Percentiles rank a stretch among this genome's conserved stretches.
phyloP scores from a whole-genome alignment of 2,113 vertebrate genomes.

The Sporophila hypoxantha region DNA sequence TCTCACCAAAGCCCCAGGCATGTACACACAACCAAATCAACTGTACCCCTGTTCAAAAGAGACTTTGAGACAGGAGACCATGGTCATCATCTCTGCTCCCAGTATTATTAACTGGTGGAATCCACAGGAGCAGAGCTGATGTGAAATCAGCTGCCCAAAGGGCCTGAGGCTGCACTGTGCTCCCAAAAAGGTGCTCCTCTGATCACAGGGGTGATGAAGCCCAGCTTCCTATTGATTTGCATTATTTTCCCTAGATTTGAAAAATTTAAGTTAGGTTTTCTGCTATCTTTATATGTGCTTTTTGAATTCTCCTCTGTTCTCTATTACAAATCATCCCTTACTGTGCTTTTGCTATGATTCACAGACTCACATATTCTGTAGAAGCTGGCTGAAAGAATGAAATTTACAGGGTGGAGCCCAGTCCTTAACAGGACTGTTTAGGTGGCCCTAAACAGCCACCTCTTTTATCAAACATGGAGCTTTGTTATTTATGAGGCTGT shows the following conservation, averaged over 20 bases:
- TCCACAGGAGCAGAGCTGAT: background rate
- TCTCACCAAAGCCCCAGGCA: background rate
- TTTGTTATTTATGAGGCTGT: background rate
- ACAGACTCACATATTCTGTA: background rate
- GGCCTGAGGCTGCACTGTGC: background rate
- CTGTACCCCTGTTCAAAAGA: background rate
- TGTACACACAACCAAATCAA: background rate
- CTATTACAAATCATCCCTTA: background rate
- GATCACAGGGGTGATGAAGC: background rate
- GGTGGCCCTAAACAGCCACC: background rate
- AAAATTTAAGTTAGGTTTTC: background rate
- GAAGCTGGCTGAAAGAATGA: background rate
- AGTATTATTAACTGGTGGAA: background rate
- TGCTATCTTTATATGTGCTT: background rate
- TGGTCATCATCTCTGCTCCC: background rate
- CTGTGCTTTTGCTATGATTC: background rate
- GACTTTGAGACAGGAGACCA: rapidly evolving
- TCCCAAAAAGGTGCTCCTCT: background rate
- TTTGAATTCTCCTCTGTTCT: background rate
- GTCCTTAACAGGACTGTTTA: background rate
- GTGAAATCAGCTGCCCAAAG: background rate
- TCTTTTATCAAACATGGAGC: background rate
- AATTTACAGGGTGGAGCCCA: background rate
- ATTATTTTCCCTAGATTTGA: background rate
- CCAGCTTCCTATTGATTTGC: background rate